phyloP scores from a whole-genome alignment of 2,113 vertebrate genomes.

The Rana temporaria region DNA sequence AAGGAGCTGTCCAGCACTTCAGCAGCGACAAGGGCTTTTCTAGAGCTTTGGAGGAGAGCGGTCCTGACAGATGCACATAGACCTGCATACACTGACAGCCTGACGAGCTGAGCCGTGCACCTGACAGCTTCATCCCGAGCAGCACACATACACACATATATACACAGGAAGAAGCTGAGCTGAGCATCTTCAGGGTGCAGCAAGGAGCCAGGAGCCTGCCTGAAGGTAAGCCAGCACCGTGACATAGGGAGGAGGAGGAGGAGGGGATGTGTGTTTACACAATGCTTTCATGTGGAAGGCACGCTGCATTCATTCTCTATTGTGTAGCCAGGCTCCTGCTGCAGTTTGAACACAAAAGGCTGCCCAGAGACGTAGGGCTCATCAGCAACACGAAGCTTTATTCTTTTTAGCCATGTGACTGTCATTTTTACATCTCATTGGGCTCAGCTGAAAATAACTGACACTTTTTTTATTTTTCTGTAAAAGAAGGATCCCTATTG shows the following conservation, averaged over 20 bases:
- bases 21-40: slow-evolving; percentile 49
- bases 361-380: neutral
- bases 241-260: neutral
- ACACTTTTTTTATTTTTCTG: no score
- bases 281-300: neutral
- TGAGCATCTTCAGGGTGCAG: slow-evolving; percentile 23
- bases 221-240: slow-evolving; percentile 12
- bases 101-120: neutral
- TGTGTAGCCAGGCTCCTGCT: neutral
- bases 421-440: no score
- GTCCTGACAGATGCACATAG: neutral
- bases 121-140: neutral
- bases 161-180: neutral
- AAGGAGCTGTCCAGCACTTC: slow-evolving; percentile 56
- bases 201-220: neutral
- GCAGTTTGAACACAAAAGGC: slow-evolving; percentile 34
- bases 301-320: neutral
- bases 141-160: neutral
- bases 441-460: no score
- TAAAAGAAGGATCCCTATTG: no score
- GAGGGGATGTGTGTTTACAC: neutral
- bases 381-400: no score
- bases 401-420: no score
- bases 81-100: neutral
- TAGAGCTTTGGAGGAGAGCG: slow-evolving; percentile 47